Base-by-base conservation (phyloP, 2,797 vertebrate genomes). In the Pteropus rufus region DNA sequence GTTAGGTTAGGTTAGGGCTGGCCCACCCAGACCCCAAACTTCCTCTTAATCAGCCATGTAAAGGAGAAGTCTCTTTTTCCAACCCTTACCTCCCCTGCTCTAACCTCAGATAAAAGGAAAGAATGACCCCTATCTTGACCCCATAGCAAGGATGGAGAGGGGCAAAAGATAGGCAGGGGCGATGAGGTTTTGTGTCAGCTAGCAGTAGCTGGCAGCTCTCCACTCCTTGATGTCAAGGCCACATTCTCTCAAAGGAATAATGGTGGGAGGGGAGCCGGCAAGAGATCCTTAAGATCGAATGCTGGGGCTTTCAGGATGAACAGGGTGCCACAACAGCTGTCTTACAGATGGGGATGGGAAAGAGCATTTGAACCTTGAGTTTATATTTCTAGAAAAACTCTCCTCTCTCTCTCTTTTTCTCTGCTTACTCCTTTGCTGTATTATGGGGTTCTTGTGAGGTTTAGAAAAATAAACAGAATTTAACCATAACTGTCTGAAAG, bases 401-500 rank as follows among this genome's bases (percentile, higher is more conserved):
- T 26, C 49, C 52, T 31, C 58, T 75, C 70, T 70, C 58, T 67
- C 70, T 49, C 41, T 3, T 44, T 34, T 80, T 54, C 76, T 2
- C 0, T 0, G 24, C 54, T 92, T 72, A n/a, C 60, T 21, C 86
- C 26, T 65, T 75, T 16, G 91, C 86, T 96, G n/a, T 97, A 93
- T 97, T 96, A 98, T 77, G 97, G 95, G 83, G 80, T 95, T 97
- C 97, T 93, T 94, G 93, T 81, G 98, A 98, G 96, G 88, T 98
- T 98, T 97, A 97, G 89, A 97, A 98, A 98, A 98, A 98, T 97
- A 98, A 98, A 98, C 97, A 97, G 52, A 82, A 94, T 95, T 96
- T 97, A 98, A 98, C 97, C 97, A 97, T 93, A 97, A 97, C 97
- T 98, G 97, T 98, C 97, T 93, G 96, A 96, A 98, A 91, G 97